Evolutionary conservation across 2,113 vertebrate genomes (phyloP).

Genomic region (Sturnus vulgaris): DNA sequence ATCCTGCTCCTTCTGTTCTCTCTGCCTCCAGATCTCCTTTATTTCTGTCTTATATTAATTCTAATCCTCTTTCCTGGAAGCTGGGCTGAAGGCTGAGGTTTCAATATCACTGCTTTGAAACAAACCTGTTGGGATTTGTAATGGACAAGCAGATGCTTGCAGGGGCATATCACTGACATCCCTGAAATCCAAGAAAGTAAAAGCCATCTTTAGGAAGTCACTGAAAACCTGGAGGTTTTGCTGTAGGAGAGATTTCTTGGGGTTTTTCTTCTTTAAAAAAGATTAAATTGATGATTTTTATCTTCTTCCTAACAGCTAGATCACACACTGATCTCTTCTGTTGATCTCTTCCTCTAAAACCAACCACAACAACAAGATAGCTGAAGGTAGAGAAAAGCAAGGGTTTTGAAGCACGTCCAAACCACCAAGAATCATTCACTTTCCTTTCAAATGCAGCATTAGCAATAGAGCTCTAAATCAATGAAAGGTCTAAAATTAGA

Average conservation of each 20-base stretch:
- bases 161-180: neutral
- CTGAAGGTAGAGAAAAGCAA: neutral
- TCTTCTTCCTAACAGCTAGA: neutral
- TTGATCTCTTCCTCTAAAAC: conserved; percentile 17
- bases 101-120: neutral
- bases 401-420: conserved; percentile 32
- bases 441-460: conserved; percentile 53
- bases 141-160: neutral
- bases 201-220: neutral
- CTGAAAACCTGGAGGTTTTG: neutral
- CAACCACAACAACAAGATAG: neutral
- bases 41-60: neutral
- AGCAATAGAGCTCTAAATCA: conserved; percentile 52
- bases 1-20: neutral
- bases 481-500: conserved; percentile 59
- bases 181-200: neutral
- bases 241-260: neutral
- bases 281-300: neutral
- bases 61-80: neutral
- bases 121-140: neutral
- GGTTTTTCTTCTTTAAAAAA: neutral
- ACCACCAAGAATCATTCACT: conserved; percentile 44
- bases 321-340: neutral
- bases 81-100: neutral
- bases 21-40: neutral